phyloP scores from a whole-genome alignment of 1,140 invertebrate species.

The Brachionus asplanchnoidis region DNA sequence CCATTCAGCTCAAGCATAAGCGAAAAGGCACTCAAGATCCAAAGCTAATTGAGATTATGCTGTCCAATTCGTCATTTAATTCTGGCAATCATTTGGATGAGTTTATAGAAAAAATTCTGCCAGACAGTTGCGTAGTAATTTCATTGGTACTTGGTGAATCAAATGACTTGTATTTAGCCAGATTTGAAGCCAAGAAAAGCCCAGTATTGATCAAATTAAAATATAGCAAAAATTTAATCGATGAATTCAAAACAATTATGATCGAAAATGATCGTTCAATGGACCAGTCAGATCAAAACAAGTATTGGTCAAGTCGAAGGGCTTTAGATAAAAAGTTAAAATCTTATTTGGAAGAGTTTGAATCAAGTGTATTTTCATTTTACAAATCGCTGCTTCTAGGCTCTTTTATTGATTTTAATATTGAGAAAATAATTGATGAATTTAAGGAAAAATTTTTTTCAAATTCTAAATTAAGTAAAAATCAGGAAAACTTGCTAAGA shows the following conservation, averaged over 20 bases:
- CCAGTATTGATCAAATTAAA: constrained; percentile 15
- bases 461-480: neutral
- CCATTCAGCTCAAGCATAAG: constrained; percentile 33
- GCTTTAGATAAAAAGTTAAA: constrained; percentile 25
- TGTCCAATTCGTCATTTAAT: constrained; percentile 15
- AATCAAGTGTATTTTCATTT: neutral
- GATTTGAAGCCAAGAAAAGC: neutral
- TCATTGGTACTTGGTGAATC: neutral
- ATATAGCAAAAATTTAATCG: constrained; percentile 4
- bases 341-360: constrained; percentile 30
- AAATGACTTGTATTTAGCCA: constrained; percentile 4
- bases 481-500: constrained; percentile 9
- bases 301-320: constrained; percentile 15
- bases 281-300: constrained; percentile 13
- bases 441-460: neutral
- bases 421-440: constrained; percentile 21
- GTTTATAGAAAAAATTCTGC: constrained; percentile 6
- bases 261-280: constrained; percentile 37
- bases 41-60: neutral
- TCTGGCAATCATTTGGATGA: neutral
- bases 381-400: constrained; percentile 21
- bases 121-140: constrained; percentile 12
- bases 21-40: constrained; percentile 18
- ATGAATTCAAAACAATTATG: constrained; percentile 36
- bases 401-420: constrained; percentile 2